phyloP scores from a whole-genome alignment of 2,888 invertebrate genomes.

The Deroplatys truncata region DNA sequence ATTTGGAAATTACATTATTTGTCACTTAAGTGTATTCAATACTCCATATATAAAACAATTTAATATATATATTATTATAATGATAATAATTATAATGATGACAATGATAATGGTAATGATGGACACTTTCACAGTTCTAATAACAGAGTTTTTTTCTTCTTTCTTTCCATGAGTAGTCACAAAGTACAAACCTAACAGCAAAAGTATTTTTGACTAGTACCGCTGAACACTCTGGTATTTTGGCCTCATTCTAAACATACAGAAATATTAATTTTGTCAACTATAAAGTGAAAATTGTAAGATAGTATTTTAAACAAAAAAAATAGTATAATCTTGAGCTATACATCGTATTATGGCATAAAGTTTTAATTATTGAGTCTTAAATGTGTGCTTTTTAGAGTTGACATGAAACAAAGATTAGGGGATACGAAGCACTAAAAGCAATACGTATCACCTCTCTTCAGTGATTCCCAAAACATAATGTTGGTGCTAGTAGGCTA shows the following conservation, averaged over 20 bases:
- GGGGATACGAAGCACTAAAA: neutral
- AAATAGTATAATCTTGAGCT: conserved; percentile 23
- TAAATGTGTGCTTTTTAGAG: conserved; percentile 20
- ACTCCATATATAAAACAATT: conserved; percentile 9
- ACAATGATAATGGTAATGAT: neutral
- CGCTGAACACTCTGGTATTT: conserved; percentile 27
- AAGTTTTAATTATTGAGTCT: conserved; percentile 21
- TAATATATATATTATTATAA: neutral
- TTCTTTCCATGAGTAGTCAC: conserved; percentile 11
- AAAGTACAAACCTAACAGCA: conserved; percentile 27
- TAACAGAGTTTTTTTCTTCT: conserved; percentile 5
- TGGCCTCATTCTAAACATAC: conserved; percentile 19
- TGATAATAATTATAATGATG: no score
- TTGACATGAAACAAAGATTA: conserved; percentile 1
- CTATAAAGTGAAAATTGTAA: conserved; percentile 23
- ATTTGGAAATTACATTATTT: conserved; percentile 16
- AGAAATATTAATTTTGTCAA: conserved; percentile 21
- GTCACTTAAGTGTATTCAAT: neutral
- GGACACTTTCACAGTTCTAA: conserved; percentile 7
- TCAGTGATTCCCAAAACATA: neutral
- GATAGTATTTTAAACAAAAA: conserved; percentile 16
- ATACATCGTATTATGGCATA: conserved; percentile 25
- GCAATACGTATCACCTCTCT: neutral
- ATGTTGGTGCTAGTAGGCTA: neutral
- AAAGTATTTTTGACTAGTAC: conserved; percentile 24